Evolutionary conservation across 35 echinoderm and acorn worm species (phyloP), one percentile per base, ranked within the genome.

Genomic region (Holothuria glaberrima): DNA sequence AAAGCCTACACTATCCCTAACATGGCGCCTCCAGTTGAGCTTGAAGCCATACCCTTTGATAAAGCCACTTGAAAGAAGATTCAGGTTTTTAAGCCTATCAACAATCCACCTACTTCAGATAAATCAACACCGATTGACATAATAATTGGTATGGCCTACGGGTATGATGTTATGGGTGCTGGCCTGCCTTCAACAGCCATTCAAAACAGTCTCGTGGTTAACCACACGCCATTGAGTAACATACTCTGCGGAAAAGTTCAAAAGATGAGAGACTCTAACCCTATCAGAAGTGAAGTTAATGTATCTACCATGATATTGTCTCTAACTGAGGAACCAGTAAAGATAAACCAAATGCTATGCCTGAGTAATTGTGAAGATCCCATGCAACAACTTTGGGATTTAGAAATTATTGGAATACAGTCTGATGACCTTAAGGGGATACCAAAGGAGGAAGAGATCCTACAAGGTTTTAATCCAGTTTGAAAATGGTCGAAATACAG

Each of bases 1-100:
- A 29, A 32, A 34, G 69, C 69, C 69, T 73, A 73, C 29, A 73
- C 28, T 31, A 32, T 73, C 69, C 69, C 69, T 73, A 73, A 32
- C 24, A 73, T 73, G 33, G 69, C 69, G 7, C 69, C 69, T 14
- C 69, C 69, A 27, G 12, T 73, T 17, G 25, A 29, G 30, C 30
- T 30, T 19, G 69, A 73, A 17, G 69, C 69, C 12, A 73, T 73
- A 30, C 69, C 30, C 9, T 73, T 73, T 33, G 69, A 73, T 73
- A 32, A 73, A 27, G 69, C 5, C 1, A 73, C 69, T 33, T 73
- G 69, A 29, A 73, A 73, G 69, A 73, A 73, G 32, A 73, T 73
- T 12, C 24, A 27, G 69, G 69, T 20, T 32, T 73, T 73, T 2
- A 73, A 32, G 18, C 69, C 69, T 30, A 28, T 73, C 69, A 73